phyloP scores from a whole-genome alignment of 2,888 invertebrate species.

The Hipparchia sbordonii region DNA sequence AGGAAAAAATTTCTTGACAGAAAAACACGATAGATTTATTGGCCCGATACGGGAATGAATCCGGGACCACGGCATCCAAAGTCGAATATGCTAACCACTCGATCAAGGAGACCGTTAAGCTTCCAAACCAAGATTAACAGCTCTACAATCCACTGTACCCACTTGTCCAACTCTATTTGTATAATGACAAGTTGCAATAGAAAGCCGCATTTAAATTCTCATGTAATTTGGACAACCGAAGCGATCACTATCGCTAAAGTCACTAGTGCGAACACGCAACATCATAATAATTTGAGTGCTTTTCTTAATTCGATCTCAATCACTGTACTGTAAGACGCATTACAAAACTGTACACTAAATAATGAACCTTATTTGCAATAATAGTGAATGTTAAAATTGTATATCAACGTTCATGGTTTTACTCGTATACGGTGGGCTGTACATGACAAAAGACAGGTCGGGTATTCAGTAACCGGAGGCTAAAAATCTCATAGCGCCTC shows the following conservation, averaged over 20 bases:
- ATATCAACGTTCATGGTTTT: neutral
- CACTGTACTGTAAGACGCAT: neutral
- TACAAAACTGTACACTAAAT: neutral
- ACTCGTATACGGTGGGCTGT: neutral
- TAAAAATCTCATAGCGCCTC: slow-evolving; percentile 31
- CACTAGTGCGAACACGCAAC: slow-evolving; percentile 4
- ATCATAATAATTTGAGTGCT: slow-evolving; percentile 21
- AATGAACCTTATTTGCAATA: neutral
- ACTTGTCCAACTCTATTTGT: slow-evolving; percentile 1
- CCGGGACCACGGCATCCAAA: too few species aligned
- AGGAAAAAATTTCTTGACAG: too few species aligned
- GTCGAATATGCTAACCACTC: too few species aligned
- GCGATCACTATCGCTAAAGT: neutral
- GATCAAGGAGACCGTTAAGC: too few species aligned
- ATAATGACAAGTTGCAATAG: neutral
- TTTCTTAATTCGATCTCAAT: slow-evolving; percentile 20
- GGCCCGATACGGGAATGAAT: too few species aligned
- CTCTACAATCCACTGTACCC: neutral
- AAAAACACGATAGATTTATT: too few species aligned
- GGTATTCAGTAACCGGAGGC: slow-evolving; percentile 24
- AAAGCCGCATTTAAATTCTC: neutral
- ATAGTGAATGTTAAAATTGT: neutral
- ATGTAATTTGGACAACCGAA: neutral
- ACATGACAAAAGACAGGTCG: slow-evolving; percentile 14
- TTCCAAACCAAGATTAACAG: too few species aligned